phyloP scores from a whole-genome alignment of 2,797 vertebrate species.

The Characodon lateralis region DNA sequence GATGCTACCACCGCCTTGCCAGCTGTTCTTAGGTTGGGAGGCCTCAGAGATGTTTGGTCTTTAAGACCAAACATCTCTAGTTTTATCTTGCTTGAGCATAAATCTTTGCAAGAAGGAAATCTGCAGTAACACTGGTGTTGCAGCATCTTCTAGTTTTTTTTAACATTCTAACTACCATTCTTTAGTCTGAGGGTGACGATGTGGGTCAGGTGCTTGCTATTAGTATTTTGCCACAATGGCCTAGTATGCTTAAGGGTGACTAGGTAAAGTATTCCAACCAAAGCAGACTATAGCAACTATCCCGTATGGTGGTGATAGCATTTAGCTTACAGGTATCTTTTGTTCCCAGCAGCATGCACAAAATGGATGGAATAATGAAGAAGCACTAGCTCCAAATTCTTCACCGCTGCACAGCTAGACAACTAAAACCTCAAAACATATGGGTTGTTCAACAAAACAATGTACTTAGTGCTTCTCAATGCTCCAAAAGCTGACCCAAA shows the following conservation, averaged over 20 bases:
- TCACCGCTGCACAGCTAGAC: not conserved
- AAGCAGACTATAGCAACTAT: not conserved
- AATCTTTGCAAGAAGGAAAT: no score
- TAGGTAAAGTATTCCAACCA: not conserved
- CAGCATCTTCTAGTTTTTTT: no score
- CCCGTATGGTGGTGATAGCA: not conserved
- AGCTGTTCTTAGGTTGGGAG: no score
- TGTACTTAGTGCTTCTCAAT: conserved; percentile 15
- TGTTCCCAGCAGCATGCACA: not conserved
- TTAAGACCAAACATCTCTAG: no score
- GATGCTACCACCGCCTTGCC: no score
- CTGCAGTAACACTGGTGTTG: no score
- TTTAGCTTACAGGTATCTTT: not conserved
- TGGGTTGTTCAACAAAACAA: not conserved
- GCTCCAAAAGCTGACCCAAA: conserved; percentile 62
- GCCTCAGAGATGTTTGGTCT: no score
- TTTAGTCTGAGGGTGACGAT: not conserved
- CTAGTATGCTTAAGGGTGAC: not conserved
- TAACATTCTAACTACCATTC: not conserved
- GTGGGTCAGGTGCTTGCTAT: not conserved
- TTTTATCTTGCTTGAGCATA: no score
- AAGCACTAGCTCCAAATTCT: not conserved
- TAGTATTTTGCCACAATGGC: not conserved
- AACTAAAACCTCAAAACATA: not conserved
- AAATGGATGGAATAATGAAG: not conserved